Evolutionary conservation across 2,113 vertebrate species (phyloP).

Genomic region (Seriola rivoliana): DNA sequence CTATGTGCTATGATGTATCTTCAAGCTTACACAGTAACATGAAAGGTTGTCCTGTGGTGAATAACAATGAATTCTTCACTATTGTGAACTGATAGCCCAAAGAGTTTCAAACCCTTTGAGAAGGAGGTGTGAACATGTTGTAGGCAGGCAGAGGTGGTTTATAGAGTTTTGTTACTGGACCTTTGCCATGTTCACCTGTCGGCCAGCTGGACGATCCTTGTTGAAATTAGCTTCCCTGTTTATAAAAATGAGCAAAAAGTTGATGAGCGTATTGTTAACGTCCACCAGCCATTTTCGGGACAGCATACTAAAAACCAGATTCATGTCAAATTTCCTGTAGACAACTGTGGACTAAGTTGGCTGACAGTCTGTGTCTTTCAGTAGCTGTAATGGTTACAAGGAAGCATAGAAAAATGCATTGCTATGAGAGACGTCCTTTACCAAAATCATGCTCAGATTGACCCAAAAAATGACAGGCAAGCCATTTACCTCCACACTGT

Average conservation of each 20-base stretch:
- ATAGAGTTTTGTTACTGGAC: slow-evolving; percentile 55
- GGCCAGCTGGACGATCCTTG: slow-evolving; percentile 47
- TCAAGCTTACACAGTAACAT: background rate
- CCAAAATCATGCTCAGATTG: slow-evolving; percentile 50
- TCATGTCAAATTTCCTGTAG: background rate
- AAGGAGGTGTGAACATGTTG: slow-evolving; percentile 64
- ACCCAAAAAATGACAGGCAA: slow-evolving; percentile 61
- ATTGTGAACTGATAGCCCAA: background rate
- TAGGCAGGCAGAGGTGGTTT: slow-evolving; percentile 48
- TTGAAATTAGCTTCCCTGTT: background rate
- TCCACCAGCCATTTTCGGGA: background rate
- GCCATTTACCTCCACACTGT: slow-evolving; percentile 66
- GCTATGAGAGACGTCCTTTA: slow-evolving; percentile 29
- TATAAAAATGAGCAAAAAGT: background rate
- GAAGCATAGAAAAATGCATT: slow-evolving; percentile 8
- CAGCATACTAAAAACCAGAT: background rate
- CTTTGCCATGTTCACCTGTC: slow-evolving; percentile 58
- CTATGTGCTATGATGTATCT: background rate
- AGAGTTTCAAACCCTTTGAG: slow-evolving; percentile 19
- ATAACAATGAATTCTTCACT: slow-evolving; percentile 8
- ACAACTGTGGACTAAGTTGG: background rate
- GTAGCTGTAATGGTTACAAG: slow-evolving; percentile 19
- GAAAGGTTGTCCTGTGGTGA: background rate
- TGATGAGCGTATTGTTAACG: background rate
- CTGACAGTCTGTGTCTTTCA: background rate